These are phyloP conservation scores for Cephalopachus bancanus DNA, from an alignment of 2,797 vertebrate species.

Conservation along the genomic window DNA sequence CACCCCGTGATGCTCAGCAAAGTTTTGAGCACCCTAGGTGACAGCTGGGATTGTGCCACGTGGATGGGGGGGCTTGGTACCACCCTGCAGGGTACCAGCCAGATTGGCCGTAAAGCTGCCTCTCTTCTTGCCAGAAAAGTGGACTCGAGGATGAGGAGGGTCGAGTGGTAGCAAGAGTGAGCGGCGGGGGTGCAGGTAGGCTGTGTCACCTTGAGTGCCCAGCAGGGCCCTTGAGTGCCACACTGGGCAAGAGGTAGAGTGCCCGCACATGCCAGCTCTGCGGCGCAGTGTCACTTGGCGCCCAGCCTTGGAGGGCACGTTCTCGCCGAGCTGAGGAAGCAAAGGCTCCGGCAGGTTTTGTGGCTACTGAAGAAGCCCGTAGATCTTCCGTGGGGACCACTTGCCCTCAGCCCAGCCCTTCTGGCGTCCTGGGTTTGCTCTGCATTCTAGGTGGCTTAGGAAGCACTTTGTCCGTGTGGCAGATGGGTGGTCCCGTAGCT, in stretches of 20 bases:
- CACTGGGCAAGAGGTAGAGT: neutral
- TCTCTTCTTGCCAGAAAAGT: neutral
- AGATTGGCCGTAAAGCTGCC: neutral
- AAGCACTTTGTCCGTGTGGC: neutral
- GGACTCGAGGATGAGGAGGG: neutral
- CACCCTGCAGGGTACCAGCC: neutral
- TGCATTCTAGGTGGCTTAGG: too few species aligned
- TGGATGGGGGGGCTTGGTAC: neutral
- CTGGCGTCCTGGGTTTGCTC: too few species aligned
- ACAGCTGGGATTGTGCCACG: neutral
- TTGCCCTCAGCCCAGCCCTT: neutral
- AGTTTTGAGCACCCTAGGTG: neutral
- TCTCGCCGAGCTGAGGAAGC: too few species aligned
- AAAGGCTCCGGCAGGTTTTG: too few species aligned
- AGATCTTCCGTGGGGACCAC: neutral
- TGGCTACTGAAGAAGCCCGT: too few species aligned
- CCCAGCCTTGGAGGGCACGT: too few species aligned
- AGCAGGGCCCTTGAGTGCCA: too few species aligned
- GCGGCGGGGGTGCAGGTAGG: neutral
- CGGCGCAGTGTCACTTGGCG: neutral
- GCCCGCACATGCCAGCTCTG: too few species aligned
- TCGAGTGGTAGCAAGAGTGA: neutral
- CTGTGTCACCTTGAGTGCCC: accelerated
- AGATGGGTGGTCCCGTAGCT: too few species aligned
- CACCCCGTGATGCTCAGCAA: neutral